These are phyloP conservation scores for Psophia crepitans DNA, from an alignment of 2,113 vertebrate genomes.

Conservation along the genomic window DNA sequence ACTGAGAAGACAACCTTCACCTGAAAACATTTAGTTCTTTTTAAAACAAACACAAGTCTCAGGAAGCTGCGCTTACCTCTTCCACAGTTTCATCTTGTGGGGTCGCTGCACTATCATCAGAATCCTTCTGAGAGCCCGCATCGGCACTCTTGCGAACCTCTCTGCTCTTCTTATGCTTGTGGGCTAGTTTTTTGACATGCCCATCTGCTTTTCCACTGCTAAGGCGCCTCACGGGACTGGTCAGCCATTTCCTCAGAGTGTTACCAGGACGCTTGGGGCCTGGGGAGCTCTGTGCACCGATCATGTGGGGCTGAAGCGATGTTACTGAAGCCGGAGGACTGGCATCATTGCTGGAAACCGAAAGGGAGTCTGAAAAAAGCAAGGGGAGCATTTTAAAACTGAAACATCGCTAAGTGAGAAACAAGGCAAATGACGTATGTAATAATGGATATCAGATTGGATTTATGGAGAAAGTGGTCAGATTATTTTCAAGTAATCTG, in stretches of 20 bases:
- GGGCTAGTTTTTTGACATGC: conserved; percentile 94
- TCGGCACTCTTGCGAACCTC: conserved; percentile 93
- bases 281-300: conserved; percentile 90
- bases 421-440: neutral
- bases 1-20: neutral
- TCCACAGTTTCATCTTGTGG: conserved; percentile 96
- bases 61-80: conserved; percentile 77
- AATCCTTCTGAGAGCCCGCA: conserved; percentile 92
- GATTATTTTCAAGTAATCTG: neutral
- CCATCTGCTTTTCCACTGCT: conserved; percentile 97
- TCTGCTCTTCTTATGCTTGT: conserved; percentile 96
- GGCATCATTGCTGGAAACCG: conserved; percentile 92
- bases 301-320: conserved; percentile 91
- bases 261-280: conserved; percentile 97
- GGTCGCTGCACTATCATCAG: conserved; percentile 93
- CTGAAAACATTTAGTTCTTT: neutral
- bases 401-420: neutral
- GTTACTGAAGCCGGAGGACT: conserved; percentile 89
- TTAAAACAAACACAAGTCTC: neutral
- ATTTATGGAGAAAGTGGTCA: neutral
- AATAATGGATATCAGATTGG: neutral
- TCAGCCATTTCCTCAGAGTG: conserved; percentile 96
- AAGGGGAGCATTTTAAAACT: neutral
- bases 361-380: conserved; percentile 84
- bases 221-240: conserved; percentile 93